phyloP scores from a whole-genome alignment of 2,797 vertebrate genomes.

The Leptatherina wallacei region DNA sequence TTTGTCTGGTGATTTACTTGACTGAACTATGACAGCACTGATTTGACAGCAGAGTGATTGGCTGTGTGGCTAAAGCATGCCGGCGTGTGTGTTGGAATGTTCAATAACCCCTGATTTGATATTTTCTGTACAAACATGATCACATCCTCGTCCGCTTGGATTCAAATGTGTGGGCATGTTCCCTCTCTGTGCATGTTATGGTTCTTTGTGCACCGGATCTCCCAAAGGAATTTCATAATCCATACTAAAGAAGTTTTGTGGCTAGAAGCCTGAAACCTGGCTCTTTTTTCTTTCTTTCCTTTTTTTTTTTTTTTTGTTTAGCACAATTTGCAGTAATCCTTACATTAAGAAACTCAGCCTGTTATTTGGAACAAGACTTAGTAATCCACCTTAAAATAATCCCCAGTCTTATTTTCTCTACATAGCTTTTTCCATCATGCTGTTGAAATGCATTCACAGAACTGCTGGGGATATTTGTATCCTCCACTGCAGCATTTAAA shows the following conservation, averaged over 20 bases:
- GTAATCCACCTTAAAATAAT: slow-evolving; percentile 51
- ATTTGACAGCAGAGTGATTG: slow-evolving; percentile 37
- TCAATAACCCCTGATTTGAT: slow-evolving; percentile 19
- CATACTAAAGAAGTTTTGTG: slow-evolving; percentile 29
- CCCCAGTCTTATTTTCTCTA: slow-evolving; percentile 3
- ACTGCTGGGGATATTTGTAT: slow-evolving; percentile 3
- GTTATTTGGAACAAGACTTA: slow-evolving; percentile 52
- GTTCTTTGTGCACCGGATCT: slow-evolving; percentile 5
- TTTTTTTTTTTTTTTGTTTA: slow-evolving; percentile 17
- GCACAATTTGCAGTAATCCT: slow-evolving; percentile 45
- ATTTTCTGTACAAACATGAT: slow-evolving; percentile 40
- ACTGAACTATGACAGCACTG: slow-evolving; percentile 27
- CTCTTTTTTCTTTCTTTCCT: not conserved
- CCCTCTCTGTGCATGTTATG: slow-evolving; percentile 57
- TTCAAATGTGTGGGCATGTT: slow-evolving; percentile 14
- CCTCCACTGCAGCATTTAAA: slow-evolving; percentile 7
- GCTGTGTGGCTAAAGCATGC: slow-evolving; percentile 44
- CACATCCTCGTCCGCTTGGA: slow-evolving; percentile 15
- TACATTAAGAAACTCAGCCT: slow-evolving; percentile 45
- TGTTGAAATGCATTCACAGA: not conserved
- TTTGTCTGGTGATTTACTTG: slow-evolving; percentile 14
- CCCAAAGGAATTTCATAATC: slow-evolving; percentile 44
- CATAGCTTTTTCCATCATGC: not conserved
- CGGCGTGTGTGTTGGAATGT: slow-evolving; percentile 6
- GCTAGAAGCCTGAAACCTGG: slow-evolving; percentile 26